Evolutionary conservation across 1,140 invertebrate genomes (phyloP).

Genomic region (Drosophila repleta): DNA sequence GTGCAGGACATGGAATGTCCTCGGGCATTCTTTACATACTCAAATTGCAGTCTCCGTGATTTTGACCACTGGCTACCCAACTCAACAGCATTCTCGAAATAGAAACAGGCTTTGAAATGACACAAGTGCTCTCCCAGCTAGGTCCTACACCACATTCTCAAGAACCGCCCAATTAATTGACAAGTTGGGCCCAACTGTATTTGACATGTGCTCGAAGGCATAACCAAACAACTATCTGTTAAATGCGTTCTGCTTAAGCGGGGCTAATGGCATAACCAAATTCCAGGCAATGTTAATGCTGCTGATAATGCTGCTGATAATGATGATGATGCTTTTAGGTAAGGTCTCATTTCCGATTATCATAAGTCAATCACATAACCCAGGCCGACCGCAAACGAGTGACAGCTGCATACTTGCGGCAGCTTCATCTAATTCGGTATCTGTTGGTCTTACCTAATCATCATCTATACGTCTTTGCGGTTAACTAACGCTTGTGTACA

Average conservation of each 20-base stretch:
- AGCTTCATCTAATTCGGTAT: conserved; percentile 14
- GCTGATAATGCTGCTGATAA: conserved; percentile 24
- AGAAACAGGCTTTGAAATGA: conserved; percentile 19
- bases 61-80: conserved; percentile 9
- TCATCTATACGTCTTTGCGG: conserved; percentile 36
- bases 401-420: conserved; percentile 63
- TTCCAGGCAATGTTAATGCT: conserved; percentile 23
- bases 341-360: conserved; percentile 41
- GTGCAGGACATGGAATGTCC: conserved; percentile 22
- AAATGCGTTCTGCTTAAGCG: neutral
- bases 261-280: conserved; percentile 1
- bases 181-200: conserved; percentile 4
- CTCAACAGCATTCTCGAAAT: conserved; percentile 12
- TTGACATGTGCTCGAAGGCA: conserved; percentile 22
- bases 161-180: conserved; percentile 1
- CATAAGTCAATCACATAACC: conserved; percentile 55
- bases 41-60: conserved; percentile 19
- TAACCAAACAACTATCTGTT: conserved; percentile 10
- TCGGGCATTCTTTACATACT: conserved; percentile 24
- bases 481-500: conserved; percentile 47
- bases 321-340: conserved; percentile 11
- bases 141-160: neutral
- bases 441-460: conserved; percentile 14
- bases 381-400: conserved; percentile 51
- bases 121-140: conserved; percentile 8